Evolutionary conservation across 2,888 invertebrate genomes (phyloP), one percentile per base, ranked within the genome.

Genomic region (Quadroppia sp.): DNA sequence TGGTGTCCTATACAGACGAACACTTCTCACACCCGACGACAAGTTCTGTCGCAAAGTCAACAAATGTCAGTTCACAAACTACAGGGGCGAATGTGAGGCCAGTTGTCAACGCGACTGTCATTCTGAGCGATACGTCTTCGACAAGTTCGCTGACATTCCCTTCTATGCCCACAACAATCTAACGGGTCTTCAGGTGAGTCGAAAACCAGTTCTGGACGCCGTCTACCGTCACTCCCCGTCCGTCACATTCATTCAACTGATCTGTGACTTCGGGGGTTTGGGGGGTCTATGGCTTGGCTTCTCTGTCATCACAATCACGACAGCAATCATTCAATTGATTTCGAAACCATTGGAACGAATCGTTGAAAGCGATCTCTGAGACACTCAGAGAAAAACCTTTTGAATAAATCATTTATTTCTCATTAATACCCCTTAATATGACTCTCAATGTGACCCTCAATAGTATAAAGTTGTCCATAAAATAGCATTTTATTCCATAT

Each of bases 261-360:
- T 74, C 23, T 74, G 71, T 30, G 74, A 74, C 23, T 71, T 74
- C 36, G 74, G 74, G 17, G 74, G 74, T 40, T 32, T 74, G 15
- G 74, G 74, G 20, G 74, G 74, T 0, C 53, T 74, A 15, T 74
- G 74, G 74, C n/a, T 74, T 7, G 74, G 74, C 15, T 74, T 74
- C 42, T 74, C 74, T n/a, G 70, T 74, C 2, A 74, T 74, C 9
- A 48, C 70, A 17, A 73, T 73, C 9, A 73, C 73, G 4, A 50
- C 73, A 11, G 42, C 70, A 17, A 73, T 73, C 25, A 73, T 73
- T n/a, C 53, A 48, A 30, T 71, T 73, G 25, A 73, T 73, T 17
- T 36, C 45, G 48, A 69, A 70, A 48, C 71, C 71, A 15, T 50
- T 71, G 28, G 71, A 71, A 50, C 40, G 50, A 15, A 69, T 69